Evolutionary conservation across 2,797 vertebrate species (phyloP).

Genomic region (Aldrovandia affinis): DNA sequence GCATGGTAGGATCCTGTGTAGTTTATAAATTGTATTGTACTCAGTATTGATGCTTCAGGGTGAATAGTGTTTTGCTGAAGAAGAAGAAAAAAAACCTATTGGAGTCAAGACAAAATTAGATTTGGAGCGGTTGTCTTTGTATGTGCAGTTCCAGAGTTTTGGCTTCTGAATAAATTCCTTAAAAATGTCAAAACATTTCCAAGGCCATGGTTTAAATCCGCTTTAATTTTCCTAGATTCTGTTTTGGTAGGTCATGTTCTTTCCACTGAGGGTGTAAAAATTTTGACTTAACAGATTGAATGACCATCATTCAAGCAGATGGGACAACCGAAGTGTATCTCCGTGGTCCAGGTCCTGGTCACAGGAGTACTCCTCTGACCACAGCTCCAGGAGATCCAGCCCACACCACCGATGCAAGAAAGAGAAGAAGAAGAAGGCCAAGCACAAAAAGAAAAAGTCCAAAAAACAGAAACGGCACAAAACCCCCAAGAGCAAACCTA

Average conservation of each 20-base stretch:
- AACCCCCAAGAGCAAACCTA: conserved; percentile 64
- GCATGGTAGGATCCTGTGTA: neutral
- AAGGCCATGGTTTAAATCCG: neutral
- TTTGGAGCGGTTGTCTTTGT: neutral
- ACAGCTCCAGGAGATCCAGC: conserved; percentile 76
- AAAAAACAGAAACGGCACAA: conserved; percentile 91
- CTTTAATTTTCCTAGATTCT: neutral
- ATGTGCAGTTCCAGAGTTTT: neutral
- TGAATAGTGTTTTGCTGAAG: neutral
- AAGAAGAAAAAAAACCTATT: neutral
- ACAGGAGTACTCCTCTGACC: conserved; percentile 77
- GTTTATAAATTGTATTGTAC: neutral
- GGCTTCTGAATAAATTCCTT: neutral
- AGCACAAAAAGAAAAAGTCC: conserved; percentile 86
- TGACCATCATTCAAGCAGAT: conserved; percentile 82
- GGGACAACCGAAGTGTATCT: conserved; percentile 87
- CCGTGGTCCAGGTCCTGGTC: conserved; percentile 86
- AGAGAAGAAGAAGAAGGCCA: conserved; percentile 89
- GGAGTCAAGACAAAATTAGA: neutral
- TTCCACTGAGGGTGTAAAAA: conserved; percentile 41
- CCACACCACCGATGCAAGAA: conserved; percentile 76
- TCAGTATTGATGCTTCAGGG: neutral
- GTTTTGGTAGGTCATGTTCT: conserved; percentile 47
- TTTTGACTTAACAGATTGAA: conserved; percentile 70
- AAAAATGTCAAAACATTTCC: neutral